These are phyloP conservation scores for Eulacestoma nigropectus DNA, from an alignment of 2,113 vertebrate species.

Conservation along the genomic window DNA sequence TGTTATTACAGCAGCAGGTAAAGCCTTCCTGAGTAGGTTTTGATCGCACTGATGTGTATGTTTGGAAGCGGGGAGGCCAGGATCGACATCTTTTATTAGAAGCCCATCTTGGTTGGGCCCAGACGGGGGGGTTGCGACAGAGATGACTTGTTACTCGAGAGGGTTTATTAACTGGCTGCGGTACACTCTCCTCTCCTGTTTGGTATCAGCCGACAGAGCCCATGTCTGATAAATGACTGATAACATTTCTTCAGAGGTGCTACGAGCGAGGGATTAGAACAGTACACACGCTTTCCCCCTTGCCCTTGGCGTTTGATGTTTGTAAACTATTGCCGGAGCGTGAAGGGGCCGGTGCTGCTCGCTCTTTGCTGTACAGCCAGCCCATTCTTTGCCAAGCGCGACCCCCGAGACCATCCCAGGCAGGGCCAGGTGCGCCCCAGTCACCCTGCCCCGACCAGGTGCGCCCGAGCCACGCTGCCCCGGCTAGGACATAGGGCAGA, in stretches of 20 bases:
- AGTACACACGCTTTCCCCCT: rapidly evolving
- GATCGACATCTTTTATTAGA: neutral
- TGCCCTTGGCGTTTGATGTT: neutral
- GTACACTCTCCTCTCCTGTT: neutral
- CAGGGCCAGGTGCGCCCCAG: neutral
- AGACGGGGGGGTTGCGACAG: neutral
- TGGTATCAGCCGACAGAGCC: neutral
- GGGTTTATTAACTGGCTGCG: neutral
- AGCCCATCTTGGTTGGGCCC: neutral
- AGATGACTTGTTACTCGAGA: neutral
- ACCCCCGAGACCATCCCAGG: too few species aligned
- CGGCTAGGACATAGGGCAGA: neutral
- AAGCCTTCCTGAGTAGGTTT: neutral
- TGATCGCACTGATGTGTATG: rapidly evolving
- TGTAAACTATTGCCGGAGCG: neutral
- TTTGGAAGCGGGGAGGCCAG: neutral
- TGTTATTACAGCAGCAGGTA: neutral
- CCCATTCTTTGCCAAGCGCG: neutral
- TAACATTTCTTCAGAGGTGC: neutral
- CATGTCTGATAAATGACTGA: neutral
- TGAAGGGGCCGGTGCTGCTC: too few species aligned
- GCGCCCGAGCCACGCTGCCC: neutral
- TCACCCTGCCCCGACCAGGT: neutral
- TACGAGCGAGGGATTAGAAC: neutral
- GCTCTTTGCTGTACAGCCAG: rapidly evolving